A percentile compares a stretch with the other conserved stretches of the same genome.
phyloP scores from a whole-genome alignment of 2,888 invertebrate genomes.

The Odontocolon sp. region DNA sequence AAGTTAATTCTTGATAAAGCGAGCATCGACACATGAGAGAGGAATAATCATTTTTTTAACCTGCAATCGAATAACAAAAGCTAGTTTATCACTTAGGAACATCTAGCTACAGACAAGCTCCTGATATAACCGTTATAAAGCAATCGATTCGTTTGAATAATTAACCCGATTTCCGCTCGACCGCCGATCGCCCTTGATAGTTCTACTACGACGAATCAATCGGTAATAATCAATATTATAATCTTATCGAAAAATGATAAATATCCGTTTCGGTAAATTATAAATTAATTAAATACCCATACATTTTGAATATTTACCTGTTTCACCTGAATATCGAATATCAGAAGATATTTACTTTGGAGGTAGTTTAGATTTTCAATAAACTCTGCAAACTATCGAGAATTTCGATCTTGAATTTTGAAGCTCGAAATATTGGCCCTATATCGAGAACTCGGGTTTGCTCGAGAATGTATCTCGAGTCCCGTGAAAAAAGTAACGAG shows the following conservation, averaged over 20 bases:
- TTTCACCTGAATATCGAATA: neutral
- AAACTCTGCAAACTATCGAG: neutral
- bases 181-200: conserved; percentile 13
- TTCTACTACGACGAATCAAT: neutral
- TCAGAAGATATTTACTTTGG: neutral
- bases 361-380: neutral
- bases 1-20: neutral
- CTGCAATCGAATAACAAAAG: too few relatives aligned
- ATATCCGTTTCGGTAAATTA: neutral
- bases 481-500: conserved; percentile 40
- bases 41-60: too few relatives aligned
- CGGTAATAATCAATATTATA: too few relatives aligned
- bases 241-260: too few relatives aligned
- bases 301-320: neutral
- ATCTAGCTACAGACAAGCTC: neutral
- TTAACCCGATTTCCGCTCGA: conserved; percentile 31
- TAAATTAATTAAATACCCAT: neutral
- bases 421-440: neutral
- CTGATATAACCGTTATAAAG: conserved; percentile 14
- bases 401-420: conserved; percentile 12
- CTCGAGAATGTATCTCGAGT: conserved; percentile 2
- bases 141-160: conserved; percentile 19
- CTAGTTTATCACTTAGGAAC: neutral
- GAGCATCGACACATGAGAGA: conserved; percentile 20
- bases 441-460: neutral